These are phyloP conservation scores for Vidua chalybeata DNA, from an alignment of 2,113 vertebrate genomes.

Conservation along the genomic window DNA sequence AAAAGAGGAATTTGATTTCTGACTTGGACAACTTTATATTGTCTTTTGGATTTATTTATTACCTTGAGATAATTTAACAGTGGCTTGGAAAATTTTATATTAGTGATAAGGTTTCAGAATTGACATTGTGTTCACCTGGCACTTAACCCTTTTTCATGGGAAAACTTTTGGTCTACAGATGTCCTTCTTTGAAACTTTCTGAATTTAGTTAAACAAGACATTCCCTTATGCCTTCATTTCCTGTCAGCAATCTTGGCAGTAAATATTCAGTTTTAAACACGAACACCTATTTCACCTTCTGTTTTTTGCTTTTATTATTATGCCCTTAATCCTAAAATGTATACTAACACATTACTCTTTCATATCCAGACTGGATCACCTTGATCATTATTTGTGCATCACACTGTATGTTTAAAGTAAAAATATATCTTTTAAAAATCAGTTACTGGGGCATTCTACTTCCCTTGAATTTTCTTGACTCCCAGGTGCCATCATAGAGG, in stretches of 20 bases:
- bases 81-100: not conserved
- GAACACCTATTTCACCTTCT: not conserved
- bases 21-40: not conserved
- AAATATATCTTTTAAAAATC: not conserved
- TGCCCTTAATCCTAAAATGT: not conserved
- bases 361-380: not conserved
- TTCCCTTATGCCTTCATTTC: not conserved
- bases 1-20: not conserved
- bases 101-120: not conserved
- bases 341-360: not conserved
- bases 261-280: not conserved
- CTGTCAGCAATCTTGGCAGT: not conserved
- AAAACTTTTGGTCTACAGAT: not conserved
- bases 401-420: not conserved
- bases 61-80: not conserved
- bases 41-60: not conserved
- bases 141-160: not conserved
- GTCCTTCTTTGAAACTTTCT: not conserved
- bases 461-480: not conserved
- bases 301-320: not conserved
- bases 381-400: not conserved
- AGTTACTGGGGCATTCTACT: not conserved
- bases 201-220: not conserved
- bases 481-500: not conserved
- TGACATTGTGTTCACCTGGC: not conserved